Evolutionary conservation across 92 coral and sea anemone species (phyloP), one percentile per base, ranked within the genome.

Genomic region (Virgularia gustaviana): DNA sequence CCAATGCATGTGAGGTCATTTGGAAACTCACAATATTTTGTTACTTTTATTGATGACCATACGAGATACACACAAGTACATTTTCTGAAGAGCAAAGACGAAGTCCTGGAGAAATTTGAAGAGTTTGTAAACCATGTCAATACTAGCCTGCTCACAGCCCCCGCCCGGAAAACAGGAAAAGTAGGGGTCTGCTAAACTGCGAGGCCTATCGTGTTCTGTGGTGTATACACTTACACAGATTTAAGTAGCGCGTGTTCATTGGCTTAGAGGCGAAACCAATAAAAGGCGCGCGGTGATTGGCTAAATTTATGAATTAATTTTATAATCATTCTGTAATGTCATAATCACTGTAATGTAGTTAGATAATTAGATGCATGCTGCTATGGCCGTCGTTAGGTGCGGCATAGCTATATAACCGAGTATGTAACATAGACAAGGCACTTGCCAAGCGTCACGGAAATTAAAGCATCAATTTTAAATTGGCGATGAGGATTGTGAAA

Each of bases 81-180:
- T 28, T 51, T 51, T 51, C n/a, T 49, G 18, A 70, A 49, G 27
- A 12, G 36, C 36, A 47, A 51, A 70, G 57, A 18, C 16, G 76
- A 70, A 10, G 76, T 70, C 62, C 63, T 70, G 47, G 63, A 51
- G 57, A 70, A 70, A 35, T 70, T 70, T 29, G 34, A 45, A 34
- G 76, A 71, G 39, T 71, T 47, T 31, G 76, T 71, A n/a, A 71
- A 44, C 36, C 52, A 71, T 15, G 42, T 49, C n/a, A n/a, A n/a
- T n/a, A n/a, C n/a, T n/a, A n/a, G n/a, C n/a, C n/a, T n/a, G n/a
- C n/a, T n/a, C n/a, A n/a, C n/a, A n/a, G n/a, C n/a, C n/a, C n/a
- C n/a, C n/a, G n/a, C n/a, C n/a, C n/a, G n/a, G n/a, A n/a, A n/a
- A n/a, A n/a, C n/a, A n/a, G n/a, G n/a, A n/a, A n/a, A 35, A 60